Evolutionary conservation across 2,797 vertebrate species (phyloP).

Genomic region (Philypnodon macrostomus): DNA sequence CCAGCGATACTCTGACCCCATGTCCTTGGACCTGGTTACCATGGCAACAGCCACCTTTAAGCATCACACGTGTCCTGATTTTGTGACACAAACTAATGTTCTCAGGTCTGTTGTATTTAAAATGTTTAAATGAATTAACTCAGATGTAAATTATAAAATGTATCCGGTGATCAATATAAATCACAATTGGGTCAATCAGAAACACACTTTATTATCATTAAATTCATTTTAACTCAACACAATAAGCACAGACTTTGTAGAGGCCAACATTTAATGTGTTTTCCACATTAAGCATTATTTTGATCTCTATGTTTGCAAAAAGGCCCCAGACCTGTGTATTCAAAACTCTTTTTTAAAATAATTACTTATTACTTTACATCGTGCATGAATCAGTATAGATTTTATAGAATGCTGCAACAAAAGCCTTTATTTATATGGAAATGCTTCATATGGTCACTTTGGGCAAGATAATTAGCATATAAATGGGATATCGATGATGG

Average conservation of each 20-base stretch:
- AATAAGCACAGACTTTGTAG: too few relatives aligned
- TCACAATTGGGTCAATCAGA: too few relatives aligned
- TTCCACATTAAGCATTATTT: too few relatives aligned
- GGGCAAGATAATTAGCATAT: constrained; percentile 3
- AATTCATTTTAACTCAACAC: too few relatives aligned
- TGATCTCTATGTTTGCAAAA: too few relatives aligned
- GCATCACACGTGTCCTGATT: constrained; percentile 34
- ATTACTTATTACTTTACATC: not conserved
- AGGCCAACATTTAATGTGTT: too few relatives aligned
- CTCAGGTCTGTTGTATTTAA: too few relatives aligned
- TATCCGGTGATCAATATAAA: too few relatives aligned
- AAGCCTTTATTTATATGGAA: not conserved
- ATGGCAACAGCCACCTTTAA: constrained; percentile 37
- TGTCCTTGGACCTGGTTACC: constrained; percentile 65
- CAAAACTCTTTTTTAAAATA: not conserved
- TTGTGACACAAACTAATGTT: constrained; percentile 32
- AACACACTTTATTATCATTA: too few relatives aligned
- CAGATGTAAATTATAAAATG: too few relatives aligned
- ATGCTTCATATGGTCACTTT: not conserved
- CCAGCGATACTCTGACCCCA: constrained; percentile 28
- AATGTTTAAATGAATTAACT: too few relatives aligned
- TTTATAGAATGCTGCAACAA: not conserved
- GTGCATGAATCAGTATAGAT: not conserved
- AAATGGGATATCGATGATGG: not conserved
- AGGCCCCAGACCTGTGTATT: not conserved